Conservation (phyloP, 2,797 vertebrate genomes). For the Serranus cabrilla region DNA sequence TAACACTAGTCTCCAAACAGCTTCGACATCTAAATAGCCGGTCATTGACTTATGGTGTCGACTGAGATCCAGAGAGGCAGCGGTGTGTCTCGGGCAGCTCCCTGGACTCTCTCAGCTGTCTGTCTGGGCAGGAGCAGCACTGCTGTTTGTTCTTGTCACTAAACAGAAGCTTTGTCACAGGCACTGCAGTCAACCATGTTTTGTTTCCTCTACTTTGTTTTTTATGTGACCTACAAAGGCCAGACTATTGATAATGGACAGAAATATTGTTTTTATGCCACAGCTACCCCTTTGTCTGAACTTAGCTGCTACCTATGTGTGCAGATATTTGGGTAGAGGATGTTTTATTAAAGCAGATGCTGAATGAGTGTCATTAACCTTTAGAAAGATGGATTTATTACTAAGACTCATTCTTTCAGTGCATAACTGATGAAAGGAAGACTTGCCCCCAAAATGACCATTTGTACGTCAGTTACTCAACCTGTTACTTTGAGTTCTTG, state of each 20-base stretch:
- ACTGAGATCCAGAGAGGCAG: constrained; percentile 37
- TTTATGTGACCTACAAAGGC: constrained; percentile 10
- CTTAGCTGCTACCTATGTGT: neutral
- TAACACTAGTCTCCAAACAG: constrained; percentile 73
- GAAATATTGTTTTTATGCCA: constrained; percentile 20
- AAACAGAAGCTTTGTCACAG: constrained; percentile 31
- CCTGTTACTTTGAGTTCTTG: no score
- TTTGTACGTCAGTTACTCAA: no score
- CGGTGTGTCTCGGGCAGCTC: constrained; percentile 38
- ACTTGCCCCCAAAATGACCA: no score
- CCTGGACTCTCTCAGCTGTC: constrained; percentile 48
- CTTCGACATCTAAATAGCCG: constrained; percentile 60
- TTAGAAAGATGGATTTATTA: no score
- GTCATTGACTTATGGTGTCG: constrained; percentile 60
- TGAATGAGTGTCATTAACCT: neutral
- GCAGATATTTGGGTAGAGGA: no score
- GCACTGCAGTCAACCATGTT: constrained; percentile 11
- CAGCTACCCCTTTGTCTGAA: neutral
- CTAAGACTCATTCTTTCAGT: neutral
- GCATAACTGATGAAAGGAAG: neutral
- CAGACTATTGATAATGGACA: neutral
- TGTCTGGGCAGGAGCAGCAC: constrained; percentile 31
- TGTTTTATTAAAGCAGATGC: neutral
- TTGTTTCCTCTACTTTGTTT: constrained; percentile 18
- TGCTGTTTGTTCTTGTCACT: constrained; percentile 39